A percentile compares a stretch with the other conserved stretches of the same genome.
Conservation (phyloP, 1,140 invertebrate genomes). For the Branchinecta lindahli region DNA sequence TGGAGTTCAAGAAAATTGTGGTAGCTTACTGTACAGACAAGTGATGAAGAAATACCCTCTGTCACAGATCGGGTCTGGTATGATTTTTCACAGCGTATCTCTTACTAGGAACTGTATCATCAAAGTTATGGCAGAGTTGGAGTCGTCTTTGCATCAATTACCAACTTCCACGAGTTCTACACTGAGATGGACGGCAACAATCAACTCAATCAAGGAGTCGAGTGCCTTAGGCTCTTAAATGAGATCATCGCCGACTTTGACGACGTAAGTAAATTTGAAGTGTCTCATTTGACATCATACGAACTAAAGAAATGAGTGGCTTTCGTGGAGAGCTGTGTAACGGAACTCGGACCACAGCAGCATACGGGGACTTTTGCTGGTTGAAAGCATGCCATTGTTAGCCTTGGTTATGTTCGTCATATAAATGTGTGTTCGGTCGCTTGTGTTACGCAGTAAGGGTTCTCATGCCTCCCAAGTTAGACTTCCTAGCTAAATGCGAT, state of each 20-base stretch:
- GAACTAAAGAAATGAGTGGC: background rate
- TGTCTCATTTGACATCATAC: background rate
- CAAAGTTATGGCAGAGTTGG: constrained; percentile 81
- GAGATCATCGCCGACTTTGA: constrained; percentile 92
- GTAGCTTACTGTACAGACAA: too few relatives aligned
- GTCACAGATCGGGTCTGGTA: too few relatives aligned
- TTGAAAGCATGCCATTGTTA: too few relatives aligned
- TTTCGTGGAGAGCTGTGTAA: background rate
- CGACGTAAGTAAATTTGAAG: constrained; percentile 41
- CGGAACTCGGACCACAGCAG: constrained; percentile 8
- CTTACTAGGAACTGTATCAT: constrained; percentile 71
- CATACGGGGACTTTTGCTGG: constrained; percentile 7
- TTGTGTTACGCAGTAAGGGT: too few relatives aligned
- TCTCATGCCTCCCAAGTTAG: too few relatives aligned
- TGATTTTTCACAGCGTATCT: too few relatives aligned
- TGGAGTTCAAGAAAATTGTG: too few relatives aligned
- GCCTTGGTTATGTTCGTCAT: too few relatives aligned
- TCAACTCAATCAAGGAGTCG: constrained; percentile 52
- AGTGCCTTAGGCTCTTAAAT: constrained; percentile 65
- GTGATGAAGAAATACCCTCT: too few relatives aligned
- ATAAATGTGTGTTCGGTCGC: too few relatives aligned
- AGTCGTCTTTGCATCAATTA: constrained; percentile 83
- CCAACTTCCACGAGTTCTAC: constrained; percentile 93
- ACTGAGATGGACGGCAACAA: constrained; percentile 84
- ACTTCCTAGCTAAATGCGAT: too few relatives aligned